phyloP scores from a whole-genome alignment of 2,888 invertebrate species.

The Oscheius myriophilus region DNA sequence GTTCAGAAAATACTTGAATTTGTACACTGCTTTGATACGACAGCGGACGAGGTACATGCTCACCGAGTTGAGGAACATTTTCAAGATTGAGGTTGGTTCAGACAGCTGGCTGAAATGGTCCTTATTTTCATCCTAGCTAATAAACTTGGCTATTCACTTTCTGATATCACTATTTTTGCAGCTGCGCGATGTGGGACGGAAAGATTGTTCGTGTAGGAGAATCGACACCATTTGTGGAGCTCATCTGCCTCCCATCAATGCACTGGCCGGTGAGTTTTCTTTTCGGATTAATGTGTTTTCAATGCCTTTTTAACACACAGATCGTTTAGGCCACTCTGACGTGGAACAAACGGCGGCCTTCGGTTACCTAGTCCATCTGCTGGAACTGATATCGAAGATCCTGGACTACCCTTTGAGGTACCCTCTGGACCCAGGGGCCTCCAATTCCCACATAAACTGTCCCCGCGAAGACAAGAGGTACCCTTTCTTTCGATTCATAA shows the following conservation, averaged over 20 bases:
- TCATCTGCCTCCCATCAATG: conserved; percentile 52
- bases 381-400: conserved; percentile 76
- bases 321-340: conserved; percentile 76
- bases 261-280: conserved; percentile 38
- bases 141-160: too few relatives aligned
- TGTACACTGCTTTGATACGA: neutral
- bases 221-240: conserved; percentile 55
- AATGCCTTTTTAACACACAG: neutral
- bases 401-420: conserved; percentile 87
- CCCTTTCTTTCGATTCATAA: neutral
- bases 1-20: conserved; percentile 8
- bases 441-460: conserved; percentile 7
- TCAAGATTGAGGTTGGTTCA: conserved; percentile 10
- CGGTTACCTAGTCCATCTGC: conserved; percentile 85
- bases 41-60: conserved; percentile 2
- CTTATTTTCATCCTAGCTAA: too few relatives aligned
- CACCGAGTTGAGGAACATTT: conserved; percentile 2
- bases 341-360: conserved; percentile 84
- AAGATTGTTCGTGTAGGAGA: conserved; percentile 38
- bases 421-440: conserved; percentile 76
- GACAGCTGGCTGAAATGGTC: too few relatives aligned
- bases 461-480: conserved; percentile 9
- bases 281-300: neutral
- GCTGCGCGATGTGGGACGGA: neutral
- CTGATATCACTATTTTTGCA: too few relatives aligned